Percentiles rank a stretch among this genome's conserved stretches.
These are phyloP conservation scores for Cyclargus thomasi DNA, from an alignment of 1,140 invertebrate genomes.

Conservation along the genomic window DNA sequence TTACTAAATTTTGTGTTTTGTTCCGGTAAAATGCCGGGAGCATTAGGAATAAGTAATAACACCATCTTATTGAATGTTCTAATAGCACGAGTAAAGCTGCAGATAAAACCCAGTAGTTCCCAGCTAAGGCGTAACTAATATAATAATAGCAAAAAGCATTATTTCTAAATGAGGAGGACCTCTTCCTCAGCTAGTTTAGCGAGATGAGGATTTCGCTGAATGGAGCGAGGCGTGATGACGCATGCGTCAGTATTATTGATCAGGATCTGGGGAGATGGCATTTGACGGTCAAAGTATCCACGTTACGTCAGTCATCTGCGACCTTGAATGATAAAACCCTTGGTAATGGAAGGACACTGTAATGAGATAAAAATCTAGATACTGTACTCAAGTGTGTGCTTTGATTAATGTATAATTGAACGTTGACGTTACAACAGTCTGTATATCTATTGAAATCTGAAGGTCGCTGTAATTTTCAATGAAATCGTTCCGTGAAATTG, in stretches of 20 bases:
- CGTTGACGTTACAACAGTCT: background rate
- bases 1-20: too few species aligned
- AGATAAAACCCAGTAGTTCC: too few species aligned
- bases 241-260: constrained; percentile 69
- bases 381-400: background rate
- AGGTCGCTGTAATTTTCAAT: background rate
- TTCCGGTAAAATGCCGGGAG: too few species aligned
- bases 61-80: too few species aligned
- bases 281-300: constrained; percentile 13
- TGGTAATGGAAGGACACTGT: background rate
- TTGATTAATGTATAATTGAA: too few species aligned
- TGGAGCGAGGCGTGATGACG: constrained; percentile 39
- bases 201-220: constrained; percentile 1
- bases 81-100: too few species aligned
- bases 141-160: too few species aligned
- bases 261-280: constrained; percentile 22
- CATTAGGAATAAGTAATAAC: too few species aligned
- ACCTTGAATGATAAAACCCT: constrained; percentile 6
- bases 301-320: constrained; percentile 4
- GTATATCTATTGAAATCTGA: background rate
- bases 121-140: too few species aligned
- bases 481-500: background rate
- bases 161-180: background rate
- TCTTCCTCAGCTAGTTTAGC: too few species aligned
- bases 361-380: background rate